Evolutionary conservation across 2,797 vertebrate genomes (phyloP).

Genomic region (Callimico goeldii): DNA sequence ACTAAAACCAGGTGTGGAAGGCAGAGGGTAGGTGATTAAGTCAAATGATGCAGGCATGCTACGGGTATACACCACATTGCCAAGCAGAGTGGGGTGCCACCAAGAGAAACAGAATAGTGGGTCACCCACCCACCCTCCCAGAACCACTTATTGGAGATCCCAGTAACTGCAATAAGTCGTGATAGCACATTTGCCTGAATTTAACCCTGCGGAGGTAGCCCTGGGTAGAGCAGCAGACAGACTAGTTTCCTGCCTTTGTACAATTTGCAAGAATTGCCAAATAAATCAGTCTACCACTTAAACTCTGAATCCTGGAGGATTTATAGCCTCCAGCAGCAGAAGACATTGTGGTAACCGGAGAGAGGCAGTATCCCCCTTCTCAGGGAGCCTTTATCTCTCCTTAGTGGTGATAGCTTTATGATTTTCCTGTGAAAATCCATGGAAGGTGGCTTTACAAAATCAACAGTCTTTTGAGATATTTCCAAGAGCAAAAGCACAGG

Average conservation of each 20-base stretch:
- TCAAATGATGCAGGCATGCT: not conserved
- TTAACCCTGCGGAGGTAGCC: not conserved
- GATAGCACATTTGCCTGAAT: not conserved
- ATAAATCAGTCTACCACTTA: not conserved
- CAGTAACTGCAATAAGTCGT: not conserved
- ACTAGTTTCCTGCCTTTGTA: not conserved
- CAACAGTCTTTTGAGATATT: conserved; percentile 61
- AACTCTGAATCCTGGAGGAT: not conserved
- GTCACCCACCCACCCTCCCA: not conserved
- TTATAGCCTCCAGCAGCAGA: not conserved
- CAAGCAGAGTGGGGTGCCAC: not conserved
- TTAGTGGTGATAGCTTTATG: conserved; percentile 68
- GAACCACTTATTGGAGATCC: not conserved
- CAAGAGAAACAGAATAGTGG: not conserved
- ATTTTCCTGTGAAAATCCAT: conserved; percentile 65
- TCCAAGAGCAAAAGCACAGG: conserved; percentile 49
- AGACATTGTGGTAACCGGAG: not conserved
- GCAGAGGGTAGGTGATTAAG: not conserved
- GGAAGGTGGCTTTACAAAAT: conserved; percentile 74
- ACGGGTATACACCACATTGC: not conserved
- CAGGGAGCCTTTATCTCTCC: conserved; percentile 24
- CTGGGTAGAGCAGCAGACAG: not conserved
- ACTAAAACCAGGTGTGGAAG: not conserved
- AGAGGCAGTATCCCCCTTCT: not conserved
- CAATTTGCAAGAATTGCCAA: not conserved